A percentile compares a stretch with the other conserved stretches of the same genome.
Evolutionary conservation across 2,797 vertebrate genomes (phyloP).

Genomic region (Hippopotamyrus pictus): DNA sequence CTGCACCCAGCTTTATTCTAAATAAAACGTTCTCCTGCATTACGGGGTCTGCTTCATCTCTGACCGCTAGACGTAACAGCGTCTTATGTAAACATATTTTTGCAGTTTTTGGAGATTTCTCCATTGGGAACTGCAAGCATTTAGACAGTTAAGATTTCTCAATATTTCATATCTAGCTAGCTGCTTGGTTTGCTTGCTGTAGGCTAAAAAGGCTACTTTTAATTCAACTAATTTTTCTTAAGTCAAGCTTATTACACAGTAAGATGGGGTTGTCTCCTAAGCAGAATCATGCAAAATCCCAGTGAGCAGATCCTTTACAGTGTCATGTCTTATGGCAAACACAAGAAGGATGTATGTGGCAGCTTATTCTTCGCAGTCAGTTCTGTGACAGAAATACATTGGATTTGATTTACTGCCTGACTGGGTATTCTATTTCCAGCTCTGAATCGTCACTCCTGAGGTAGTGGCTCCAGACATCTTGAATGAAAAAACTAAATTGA

Average conservation of each 20-base stretch:
- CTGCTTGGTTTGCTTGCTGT: background rate
- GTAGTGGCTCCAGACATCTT: background rate
- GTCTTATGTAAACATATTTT: background rate
- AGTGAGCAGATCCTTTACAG: background rate
- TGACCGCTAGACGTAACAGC: too few species aligned
- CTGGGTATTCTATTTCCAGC: background rate
- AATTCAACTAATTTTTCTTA: background rate
- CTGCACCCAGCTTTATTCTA: too few species aligned
- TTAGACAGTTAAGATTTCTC: background rate
- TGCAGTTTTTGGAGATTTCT: background rate
- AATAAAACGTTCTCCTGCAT: too few species aligned
- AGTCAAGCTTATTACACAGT: background rate
- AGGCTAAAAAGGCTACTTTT: background rate
- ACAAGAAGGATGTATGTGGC: background rate
- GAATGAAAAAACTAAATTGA: background rate
- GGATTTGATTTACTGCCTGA: conserved; percentile 17
- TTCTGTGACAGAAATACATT: conserved; percentile 3
- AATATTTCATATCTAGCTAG: background rate
- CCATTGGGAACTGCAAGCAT: background rate
- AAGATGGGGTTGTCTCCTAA: background rate
- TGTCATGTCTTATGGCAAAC: background rate
- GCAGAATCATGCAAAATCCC: background rate
- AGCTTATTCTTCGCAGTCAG: background rate
- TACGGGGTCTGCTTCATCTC: too few species aligned
- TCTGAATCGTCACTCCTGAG: background rate